phyloP scores from a whole-genome alignment of 2,888 invertebrate species.

The Digitonthophagus gazella region DNA sequence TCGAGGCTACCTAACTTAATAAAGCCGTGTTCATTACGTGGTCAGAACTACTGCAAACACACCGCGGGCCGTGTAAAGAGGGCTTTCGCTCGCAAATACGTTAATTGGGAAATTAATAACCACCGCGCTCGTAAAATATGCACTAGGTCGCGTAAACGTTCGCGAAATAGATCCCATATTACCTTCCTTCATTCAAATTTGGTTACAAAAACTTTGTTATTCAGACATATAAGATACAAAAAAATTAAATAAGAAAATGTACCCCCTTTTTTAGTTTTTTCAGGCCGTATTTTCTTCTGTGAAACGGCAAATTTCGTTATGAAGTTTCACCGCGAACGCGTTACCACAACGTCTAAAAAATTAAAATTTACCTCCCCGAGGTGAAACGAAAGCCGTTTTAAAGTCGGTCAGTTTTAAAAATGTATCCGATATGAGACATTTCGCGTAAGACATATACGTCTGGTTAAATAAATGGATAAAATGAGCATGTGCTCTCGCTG shows the following conservation, averaged over 20 bases:
- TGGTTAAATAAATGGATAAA: not conserved
- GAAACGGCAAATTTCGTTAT: not conserved
- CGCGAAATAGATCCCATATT: too few species aligned
- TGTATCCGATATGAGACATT: not conserved
- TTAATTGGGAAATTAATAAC: not conserved
- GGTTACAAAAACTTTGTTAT: too few species aligned
- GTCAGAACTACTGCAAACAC: not conserved
- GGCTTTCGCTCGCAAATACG: not conserved
- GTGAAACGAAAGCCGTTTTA: not conserved
- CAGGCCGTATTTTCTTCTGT: too few species aligned
- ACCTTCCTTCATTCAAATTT: too few species aligned
- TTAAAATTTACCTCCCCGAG: not conserved
- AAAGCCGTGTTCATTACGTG: not conserved
- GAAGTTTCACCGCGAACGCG: not conserved
- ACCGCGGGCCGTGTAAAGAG: not conserved
- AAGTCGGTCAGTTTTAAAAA: not conserved
- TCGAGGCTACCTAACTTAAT: not conserved
- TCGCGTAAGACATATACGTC: not conserved
- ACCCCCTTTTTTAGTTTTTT: too few species aligned
- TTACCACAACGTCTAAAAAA: not conserved
- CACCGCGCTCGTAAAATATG: not conserved
- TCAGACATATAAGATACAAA: too few species aligned
- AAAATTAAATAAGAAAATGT: too few species aligned
- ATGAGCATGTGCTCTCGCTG: not conserved
- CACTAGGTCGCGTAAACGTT: too few species aligned